Conservation (phyloP, 2,797 vertebrate genomes). For the Lepidocolaptes lacrymiger region DNA sequence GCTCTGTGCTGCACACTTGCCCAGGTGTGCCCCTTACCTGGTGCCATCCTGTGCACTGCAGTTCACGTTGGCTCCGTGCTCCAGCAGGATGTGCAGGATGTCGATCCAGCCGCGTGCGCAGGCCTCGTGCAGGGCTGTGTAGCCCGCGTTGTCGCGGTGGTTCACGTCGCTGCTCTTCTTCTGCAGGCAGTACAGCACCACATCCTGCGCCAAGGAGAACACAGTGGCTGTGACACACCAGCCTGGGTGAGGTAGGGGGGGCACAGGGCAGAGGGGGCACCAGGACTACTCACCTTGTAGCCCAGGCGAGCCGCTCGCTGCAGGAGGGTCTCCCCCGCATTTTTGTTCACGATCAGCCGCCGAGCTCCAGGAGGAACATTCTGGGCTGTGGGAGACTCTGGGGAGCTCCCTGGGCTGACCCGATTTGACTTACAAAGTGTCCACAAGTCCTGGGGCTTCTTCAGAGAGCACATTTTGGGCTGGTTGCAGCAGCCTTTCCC, state of each 20-base stretch:
- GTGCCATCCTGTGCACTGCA: constrained; percentile 98
- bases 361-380: constrained; percentile 91
- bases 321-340: constrained; percentile 93
- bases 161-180: constrained; percentile 94
- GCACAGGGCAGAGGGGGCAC: fast-evolving
- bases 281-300: constrained; percentile 85
- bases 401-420: constrained; percentile 71
- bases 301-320: constrained; percentile 94
- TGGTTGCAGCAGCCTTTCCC: constrained; percentile 82
- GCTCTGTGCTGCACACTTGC: not conserved
- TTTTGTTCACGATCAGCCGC: constrained; percentile 97
- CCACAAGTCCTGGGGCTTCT: constrained; percentile 78
- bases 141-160: constrained; percentile 94
- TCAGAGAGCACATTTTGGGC: constrained; percentile 72
- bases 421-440: constrained; percentile 75
- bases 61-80: constrained; percentile 95
- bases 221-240: fast-evolving
- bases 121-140: constrained; percentile 96
- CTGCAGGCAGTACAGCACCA: constrained; percentile 96
- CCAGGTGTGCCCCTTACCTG: constrained; percentile 71
- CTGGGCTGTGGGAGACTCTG: constrained; percentile 70
- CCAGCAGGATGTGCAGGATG: constrained; percentile 92
- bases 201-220: constrained; percentile 80
- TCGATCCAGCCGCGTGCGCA: constrained; percentile 93
- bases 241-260: not conserved